Evolutionary conservation across 2,797 vertebrate genomes (phyloP), one percentile per base, ranked within the genome.

Genomic region (Acrocephalus scirpaceus): DNA sequence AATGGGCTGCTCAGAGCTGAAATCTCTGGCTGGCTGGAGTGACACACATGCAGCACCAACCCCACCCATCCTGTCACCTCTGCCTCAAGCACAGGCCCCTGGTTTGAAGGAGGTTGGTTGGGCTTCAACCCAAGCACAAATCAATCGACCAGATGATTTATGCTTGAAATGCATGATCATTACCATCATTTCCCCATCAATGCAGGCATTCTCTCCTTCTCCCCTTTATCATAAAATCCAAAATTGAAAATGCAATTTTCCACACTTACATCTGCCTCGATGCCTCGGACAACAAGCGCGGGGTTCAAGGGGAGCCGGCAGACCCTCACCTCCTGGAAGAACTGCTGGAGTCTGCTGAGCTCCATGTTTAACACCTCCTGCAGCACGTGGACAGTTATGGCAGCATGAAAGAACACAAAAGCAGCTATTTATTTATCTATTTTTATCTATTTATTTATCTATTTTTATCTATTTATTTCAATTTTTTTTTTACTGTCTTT

Each of bases 261-360:
- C 18, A 4, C 80, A 30, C 97, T 97, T 94, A 98, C 98, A 1
- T 90, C 58, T 53, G 51, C 60, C 42, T 97, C 94, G 65, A 98
- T 74, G 54, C 97, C 98, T 94, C 87, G 97, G 60, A 98, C 79
- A 40, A 92, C 66, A 1, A 97, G 83, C 0, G 96, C 88, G 0
- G 97, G 98, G 82, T 96, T 97, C 86, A 97, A 83, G 40, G 98
- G 98, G 75, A 98, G 97, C 71, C 92, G 96, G 47, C 98, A 98
- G 29, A 88, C 15, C 45, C 96, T 95, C 23, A 93, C 88, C 65
- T 95, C 94, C 83, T 97, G 94, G 93, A 98, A 97, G 77, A 98
- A 98, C 65, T 86, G 91, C 47, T 97, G 91, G 38, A 98, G 91
- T 61, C 80, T 95, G 65, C 64, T 29, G 30, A 97, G 95, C 79